Conservation (phyloP, 1,140 invertebrate genomes). For the Anastrepha obliqua region DNA sequence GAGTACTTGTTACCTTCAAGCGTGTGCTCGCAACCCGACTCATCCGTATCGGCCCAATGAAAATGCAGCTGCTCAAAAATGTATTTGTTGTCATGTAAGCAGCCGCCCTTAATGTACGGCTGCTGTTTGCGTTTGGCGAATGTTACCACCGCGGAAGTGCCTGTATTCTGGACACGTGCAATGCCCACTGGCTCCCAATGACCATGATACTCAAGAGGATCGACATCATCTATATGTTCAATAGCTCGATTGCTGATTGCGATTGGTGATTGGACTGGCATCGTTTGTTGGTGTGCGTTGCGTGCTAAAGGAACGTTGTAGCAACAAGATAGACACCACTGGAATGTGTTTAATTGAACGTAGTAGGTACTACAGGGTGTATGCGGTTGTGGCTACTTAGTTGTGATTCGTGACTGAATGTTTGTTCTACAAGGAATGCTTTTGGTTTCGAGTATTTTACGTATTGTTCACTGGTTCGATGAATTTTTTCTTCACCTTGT, state of each 20-base stretch:
- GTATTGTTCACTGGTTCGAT: conserved; percentile 67
- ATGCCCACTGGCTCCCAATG: conserved; percentile 75
- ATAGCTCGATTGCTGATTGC: conserved; percentile 75
- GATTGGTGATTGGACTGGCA: conserved; percentile 77
- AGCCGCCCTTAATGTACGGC: conserved; percentile 77
- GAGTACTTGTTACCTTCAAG: conserved; percentile 81
- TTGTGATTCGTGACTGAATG: neutral
- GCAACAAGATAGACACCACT: neutral
- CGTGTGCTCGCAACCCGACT: conserved; percentile 85
- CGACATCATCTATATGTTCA: conserved; percentile 76
- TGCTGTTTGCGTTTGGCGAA: conserved; percentile 71
- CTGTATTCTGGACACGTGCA: conserved; percentile 71
- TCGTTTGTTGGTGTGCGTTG: conserved; percentile 55
- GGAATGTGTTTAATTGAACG: neutral
- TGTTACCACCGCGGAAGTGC: conserved; percentile 73
- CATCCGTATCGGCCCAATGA: conserved; percentile 85
- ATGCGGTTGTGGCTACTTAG: conserved; percentile 7
- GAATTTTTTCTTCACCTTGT: conserved; percentile 73
- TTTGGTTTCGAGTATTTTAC: conserved; percentile 58
- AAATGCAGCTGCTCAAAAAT: conserved; percentile 85
- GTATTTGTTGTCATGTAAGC: conserved; percentile 79
- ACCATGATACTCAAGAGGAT: conserved; percentile 76
- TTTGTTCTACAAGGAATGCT: neutral
- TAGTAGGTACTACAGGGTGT: neutral
- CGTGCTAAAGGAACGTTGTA: conserved; percentile 8